Base-by-base conservation (phyloP, 2,797 vertebrate genomes). In the Psittacula derbiana region DNA sequence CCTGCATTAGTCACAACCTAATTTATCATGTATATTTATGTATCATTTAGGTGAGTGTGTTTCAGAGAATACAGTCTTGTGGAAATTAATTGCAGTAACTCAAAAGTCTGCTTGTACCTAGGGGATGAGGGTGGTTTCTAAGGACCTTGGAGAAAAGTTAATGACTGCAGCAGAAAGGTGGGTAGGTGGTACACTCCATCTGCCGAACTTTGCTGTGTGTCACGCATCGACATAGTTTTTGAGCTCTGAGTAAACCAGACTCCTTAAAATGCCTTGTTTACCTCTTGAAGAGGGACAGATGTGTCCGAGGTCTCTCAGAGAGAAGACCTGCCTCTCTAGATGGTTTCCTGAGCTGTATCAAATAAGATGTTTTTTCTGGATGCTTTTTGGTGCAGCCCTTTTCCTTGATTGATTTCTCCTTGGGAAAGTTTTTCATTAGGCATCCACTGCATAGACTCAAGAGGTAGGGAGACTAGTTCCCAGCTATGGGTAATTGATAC, bases 151-250 rank as follows among this genome's bases (percentile, higher is more conserved):
- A 64, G 73, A 62, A 83, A 60, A 94, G 66, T n/a, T 86, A 90
- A 66, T 73, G 46, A 33, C 55, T 64, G 69, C 58, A 75, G 41
- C 21, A 75, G 64, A 57, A 79, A 86, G 40, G 24, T 84, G 43
- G 65, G 69, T 80, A 43, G 62, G 41, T 90, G 61, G 65, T 86
- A 92, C 57, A 53, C 41, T 94, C 61, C 0, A 16, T 76, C 75
- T 91, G 80, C 52, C 49, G 47, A 60, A 83, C 40, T 75, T 86
- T 28, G 14, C 75, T 76, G n/a, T 30, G 11, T 50, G 21, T 46
- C 11, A 2, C 0, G 0, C 66, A 31, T 64, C 0, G 0, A 61
- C 52, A 69, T 28, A 67, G 47, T 57, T 52, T 78, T 71, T 71
- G 71, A 86, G 38, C 28, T 75, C 27, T 33, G 40, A 62, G n/a